These are phyloP conservation scores for Cololabis saira DNA, from an alignment of 2,113 vertebrate genomes.

Conservation along the genomic window DNA sequence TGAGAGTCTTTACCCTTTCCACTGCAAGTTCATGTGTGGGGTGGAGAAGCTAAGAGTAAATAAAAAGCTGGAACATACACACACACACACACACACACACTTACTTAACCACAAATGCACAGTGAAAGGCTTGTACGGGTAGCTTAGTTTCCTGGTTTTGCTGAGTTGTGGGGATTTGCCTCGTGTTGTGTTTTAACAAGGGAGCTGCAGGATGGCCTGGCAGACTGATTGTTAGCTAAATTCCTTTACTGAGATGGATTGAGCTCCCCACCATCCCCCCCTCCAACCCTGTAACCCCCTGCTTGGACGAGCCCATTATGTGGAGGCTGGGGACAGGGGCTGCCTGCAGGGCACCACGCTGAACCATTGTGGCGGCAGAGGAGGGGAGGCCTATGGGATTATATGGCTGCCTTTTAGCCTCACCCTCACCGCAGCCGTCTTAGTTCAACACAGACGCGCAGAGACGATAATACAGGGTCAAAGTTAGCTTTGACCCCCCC, in stretches of 20 bases:
- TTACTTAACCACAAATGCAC: conserved; percentile 18
- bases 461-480: conserved; percentile 37
- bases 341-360: conserved; percentile 67
- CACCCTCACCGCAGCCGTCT: conserved; percentile 59
- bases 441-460: conserved; percentile 50
- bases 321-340: conserved; percentile 61
- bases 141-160: conserved; percentile 44
- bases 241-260: conserved; percentile 72
- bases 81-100: background rate
- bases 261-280: conserved; percentile 44
- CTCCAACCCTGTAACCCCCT: conserved; percentile 29
- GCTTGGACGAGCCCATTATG: conserved; percentile 66
- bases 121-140: conserved; percentile 43
- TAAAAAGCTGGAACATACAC: conserved; percentile 46
- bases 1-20: conserved; percentile 71
- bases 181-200: conserved; percentile 45
- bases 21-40: conserved; percentile 65
- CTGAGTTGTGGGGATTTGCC: conserved; percentile 62
- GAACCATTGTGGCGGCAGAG: conserved; percentile 62
- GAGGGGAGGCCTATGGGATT: conserved; percentile 64
- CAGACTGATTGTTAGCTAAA: conserved; percentile 71
- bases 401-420: conserved; percentile 69
- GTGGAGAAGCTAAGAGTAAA: conserved; percentile 61
- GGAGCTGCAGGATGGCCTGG: conserved; percentile 50
- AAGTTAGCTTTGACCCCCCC: conserved; percentile 39